Percentiles rank a stretch among this genome's conserved stretches.
Evolutionary conservation across 2,113 vertebrate species (phyloP).

Genomic region (Eurystomus gularis): DNA sequence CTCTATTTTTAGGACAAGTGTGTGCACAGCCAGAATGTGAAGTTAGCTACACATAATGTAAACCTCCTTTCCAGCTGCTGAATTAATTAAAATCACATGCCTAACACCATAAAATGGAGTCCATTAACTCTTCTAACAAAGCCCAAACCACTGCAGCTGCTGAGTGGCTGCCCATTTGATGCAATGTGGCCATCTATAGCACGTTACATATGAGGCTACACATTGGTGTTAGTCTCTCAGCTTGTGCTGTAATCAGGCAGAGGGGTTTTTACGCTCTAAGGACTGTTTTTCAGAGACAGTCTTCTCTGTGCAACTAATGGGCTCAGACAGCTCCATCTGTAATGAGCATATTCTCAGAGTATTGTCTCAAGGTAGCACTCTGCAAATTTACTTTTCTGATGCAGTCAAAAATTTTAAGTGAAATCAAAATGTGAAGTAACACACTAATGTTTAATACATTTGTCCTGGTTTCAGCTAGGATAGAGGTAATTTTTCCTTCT

Average conservation of each 20-base stretch:
- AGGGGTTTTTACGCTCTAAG: neutral
- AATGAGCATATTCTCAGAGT: neutral
- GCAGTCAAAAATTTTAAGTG: neutral
- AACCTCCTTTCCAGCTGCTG: neutral
- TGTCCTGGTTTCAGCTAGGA: neutral
- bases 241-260: neutral
- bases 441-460: neutral
- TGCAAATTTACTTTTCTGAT: neutral
- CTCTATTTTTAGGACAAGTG: neutral
- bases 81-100: neutral
- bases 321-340: conserved; percentile 39
- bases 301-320: neutral
- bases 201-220: neutral
- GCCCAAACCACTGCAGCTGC: neutral
- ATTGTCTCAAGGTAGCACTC: neutral
- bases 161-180: neutral
- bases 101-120: neutral
- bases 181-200: neutral
- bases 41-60: neutral
- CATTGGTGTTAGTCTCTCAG: neutral
- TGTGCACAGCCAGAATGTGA: neutral
- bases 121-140: neutral
- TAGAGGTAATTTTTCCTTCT: neutral
- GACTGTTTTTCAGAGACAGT: neutral
- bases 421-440: neutral